Conservation (phyloP, 2,888 invertebrate genomes). For the Spodoptera exigua region DNA sequence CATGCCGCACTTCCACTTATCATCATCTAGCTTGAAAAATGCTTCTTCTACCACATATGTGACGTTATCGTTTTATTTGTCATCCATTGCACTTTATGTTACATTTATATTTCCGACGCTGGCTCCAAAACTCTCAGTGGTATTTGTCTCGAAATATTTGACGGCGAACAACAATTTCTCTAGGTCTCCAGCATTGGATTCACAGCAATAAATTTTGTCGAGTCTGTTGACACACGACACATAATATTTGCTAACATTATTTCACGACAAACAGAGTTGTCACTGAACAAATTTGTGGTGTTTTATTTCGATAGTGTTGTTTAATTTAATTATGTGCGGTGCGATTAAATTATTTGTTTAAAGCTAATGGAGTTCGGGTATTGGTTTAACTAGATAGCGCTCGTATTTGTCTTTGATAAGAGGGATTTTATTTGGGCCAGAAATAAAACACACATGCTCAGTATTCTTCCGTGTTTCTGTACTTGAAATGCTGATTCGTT, state of each 20-base stretch:
- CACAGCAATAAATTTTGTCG: conserved; percentile 79
- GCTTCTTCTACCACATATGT: conserved; percentile 17
- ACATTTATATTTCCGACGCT: conserved; percentile 12
- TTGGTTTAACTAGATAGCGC: conserved; percentile 68
- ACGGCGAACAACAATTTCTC: conserved; percentile 35
- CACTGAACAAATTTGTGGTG: conserved; percentile 82
- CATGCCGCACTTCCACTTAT: conserved; percentile 57
- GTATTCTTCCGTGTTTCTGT: conserved; percentile 52
- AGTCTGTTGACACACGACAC: conserved; percentile 72
- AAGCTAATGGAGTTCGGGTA: conserved; percentile 68
- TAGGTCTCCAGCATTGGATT: conserved; percentile 63
- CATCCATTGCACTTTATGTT: conserved; percentile 43
- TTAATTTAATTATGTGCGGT: conserved; percentile 75
- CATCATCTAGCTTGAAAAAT: conserved; percentile 36
- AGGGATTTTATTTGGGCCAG: conserved; percentile 68
- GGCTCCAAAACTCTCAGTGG: conserved; percentile 26
- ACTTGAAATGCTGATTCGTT: conserved; percentile 22
- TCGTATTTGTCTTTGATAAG: conserved; percentile 70
- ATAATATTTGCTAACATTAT: conserved; percentile 82
- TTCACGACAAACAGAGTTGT: conserved; percentile 78
- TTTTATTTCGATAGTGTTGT: conserved; percentile 79
- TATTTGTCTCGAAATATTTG: conserved; percentile 15
- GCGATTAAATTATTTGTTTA: conserved; percentile 79
- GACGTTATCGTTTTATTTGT: conserved; percentile 18
- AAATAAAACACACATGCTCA: conserved; percentile 70